These are phyloP conservation scores for Gasterosteus nipponicus DNA, from an alignment of 2,113 vertebrate species.

Conservation along the genomic window DNA sequence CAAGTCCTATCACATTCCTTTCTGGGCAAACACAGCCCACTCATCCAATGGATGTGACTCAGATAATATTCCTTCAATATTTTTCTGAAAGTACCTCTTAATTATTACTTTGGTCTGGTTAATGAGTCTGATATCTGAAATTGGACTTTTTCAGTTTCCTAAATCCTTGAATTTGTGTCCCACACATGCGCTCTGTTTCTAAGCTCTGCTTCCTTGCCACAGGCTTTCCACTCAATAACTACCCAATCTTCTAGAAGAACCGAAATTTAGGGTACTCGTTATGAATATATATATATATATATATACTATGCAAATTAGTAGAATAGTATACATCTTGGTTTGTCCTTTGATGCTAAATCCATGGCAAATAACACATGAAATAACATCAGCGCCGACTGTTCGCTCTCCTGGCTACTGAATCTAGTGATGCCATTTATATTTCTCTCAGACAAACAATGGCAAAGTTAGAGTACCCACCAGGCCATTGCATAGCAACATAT, in stretches of 20 bases:
- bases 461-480: too few species aligned
- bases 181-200: constrained; percentile 1
- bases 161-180: constrained; percentile 44
- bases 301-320: too few species aligned
- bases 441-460: too few species aligned
- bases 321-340: too few species aligned
- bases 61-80: constrained; percentile 43
- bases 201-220: constrained; percentile 8
- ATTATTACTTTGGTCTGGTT: constrained; percentile 59
- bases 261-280: too few species aligned
- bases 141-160: constrained; percentile 57
- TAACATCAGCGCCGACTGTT: too few species aligned
- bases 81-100: constrained; percentile 55
- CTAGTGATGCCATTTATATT: too few species aligned
- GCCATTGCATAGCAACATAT: background rate
- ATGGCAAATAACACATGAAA: too few species aligned
- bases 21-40: constrained; percentile 23
- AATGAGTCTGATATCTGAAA: constrained; percentile 68
- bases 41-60: constrained; percentile 26
- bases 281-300: too few species aligned
- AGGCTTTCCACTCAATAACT: constrained; percentile 30
- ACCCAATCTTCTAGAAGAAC: constrained; percentile 10
- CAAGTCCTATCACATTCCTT: background rate
- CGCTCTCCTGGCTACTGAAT: too few species aligned
- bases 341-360: too few species aligned